A percentile compares a stretch with the other conserved stretches of the same genome.
Conservation (phyloP, 2,113 vertebrate genomes). For the Etheostoma cragini region DNA sequence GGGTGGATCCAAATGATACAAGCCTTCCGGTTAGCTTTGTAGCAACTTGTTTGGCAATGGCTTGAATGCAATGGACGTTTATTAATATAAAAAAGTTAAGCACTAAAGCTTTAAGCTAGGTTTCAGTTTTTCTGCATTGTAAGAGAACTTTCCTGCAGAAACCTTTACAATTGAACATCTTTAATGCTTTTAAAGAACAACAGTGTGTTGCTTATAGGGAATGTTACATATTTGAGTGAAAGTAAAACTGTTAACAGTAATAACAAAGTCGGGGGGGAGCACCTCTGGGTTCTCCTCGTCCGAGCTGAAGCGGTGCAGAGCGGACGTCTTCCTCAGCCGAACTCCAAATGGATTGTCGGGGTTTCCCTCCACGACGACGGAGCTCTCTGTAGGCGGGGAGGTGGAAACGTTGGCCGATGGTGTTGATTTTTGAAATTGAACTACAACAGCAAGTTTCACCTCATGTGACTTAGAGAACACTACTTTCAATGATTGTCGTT, state of each 20-base stretch:
- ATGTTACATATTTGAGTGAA: neutral
- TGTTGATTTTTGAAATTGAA: neutral
- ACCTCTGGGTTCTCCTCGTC: slow-evolving; percentile 79
- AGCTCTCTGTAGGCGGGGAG: slow-evolving; percentile 46
- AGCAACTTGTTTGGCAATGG: too few species aligned
- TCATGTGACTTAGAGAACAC: neutral
- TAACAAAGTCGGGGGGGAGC: neutral
- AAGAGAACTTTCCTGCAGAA: neutral
- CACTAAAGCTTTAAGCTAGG: neutral
- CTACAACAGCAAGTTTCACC: neutral
- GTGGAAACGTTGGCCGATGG: neutral
- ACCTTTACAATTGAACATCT: neutral
- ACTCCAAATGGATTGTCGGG: slow-evolving; percentile 87
- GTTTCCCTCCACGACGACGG: slow-evolving; percentile 54
- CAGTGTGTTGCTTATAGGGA: neutral
- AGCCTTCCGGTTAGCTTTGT: too few species aligned
- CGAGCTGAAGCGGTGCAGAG: slow-evolving; percentile 79
- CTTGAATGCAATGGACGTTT: too few species aligned
- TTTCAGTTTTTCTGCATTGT: neutral
- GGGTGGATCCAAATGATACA: too few species aligned
- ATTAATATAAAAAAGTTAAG: too few species aligned
- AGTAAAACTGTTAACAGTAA: neutral
- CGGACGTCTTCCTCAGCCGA: slow-evolving; percentile 85
- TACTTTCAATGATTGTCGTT: neutral
- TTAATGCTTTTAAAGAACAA: neutral